Conservation (phyloP, 1,140 invertebrate genomes). For the Drosophila tani region DNA sequence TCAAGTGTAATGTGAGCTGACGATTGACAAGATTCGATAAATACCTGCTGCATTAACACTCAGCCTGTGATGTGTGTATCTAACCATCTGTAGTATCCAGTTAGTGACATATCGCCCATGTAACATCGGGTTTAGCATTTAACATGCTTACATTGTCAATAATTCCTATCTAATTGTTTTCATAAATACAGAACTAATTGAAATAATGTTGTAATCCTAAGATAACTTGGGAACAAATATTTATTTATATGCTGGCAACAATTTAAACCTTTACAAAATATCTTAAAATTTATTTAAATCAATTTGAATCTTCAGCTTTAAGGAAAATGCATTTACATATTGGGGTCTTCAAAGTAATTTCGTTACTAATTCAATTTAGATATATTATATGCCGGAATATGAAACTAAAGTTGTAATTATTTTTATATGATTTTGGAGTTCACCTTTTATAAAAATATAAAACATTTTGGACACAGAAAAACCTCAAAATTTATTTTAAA, state of each 20-base stretch:
- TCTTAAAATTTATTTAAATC: background rate
- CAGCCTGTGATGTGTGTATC: background rate
- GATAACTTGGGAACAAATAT: background rate
- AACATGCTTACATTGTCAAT: slow-evolving; percentile 14
- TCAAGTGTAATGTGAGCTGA: slow-evolving; percentile 52
- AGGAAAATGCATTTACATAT: background rate
- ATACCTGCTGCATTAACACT: slow-evolving; percentile 31
- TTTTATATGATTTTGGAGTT: background rate
- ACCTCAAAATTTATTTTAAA: too few species aligned
- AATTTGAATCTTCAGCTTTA: background rate
- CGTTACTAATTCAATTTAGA: too few species aligned
- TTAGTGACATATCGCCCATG: slow-evolving; percentile 36
- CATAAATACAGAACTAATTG: background rate
- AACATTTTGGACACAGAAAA: too few species aligned
- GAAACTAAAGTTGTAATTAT: background rate
- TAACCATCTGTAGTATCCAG: slow-evolving; percentile 7
- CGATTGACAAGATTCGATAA: slow-evolving; percentile 49
- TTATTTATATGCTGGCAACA: background rate
- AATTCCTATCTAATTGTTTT: slow-evolving; percentile 8
- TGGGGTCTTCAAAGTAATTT: too few species aligned
- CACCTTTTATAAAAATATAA: background rate
- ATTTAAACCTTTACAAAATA: too few species aligned
- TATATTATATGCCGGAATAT: background rate
- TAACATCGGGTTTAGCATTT: slow-evolving; percentile 16
- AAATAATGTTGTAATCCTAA: background rate